Conservation (phyloP, 2,113 vertebrate species). For the Fulmarus glacialis region DNA sequence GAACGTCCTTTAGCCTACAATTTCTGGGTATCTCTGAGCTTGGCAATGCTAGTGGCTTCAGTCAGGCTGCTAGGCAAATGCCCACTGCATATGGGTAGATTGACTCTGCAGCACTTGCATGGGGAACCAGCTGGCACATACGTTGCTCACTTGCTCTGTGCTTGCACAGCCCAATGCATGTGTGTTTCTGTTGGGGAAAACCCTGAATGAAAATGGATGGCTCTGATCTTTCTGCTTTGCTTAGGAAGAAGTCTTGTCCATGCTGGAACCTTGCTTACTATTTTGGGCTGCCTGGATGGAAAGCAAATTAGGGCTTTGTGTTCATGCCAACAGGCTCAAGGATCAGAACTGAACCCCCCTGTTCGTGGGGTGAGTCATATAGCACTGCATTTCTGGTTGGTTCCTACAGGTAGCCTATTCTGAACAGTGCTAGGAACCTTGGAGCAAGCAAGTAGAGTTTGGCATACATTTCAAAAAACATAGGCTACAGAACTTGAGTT, state of each 20-base stretch:
- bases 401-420: neutral
- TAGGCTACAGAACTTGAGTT: neutral
- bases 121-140: accelerated
- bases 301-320: neutral
- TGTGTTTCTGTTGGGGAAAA: neutral
- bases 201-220: neutral
- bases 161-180: accelerated
- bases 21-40: neutral
- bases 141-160: neutral
- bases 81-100: too few relatives aligned
- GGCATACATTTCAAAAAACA: neutral
- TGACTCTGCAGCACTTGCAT: neutral
- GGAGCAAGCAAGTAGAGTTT: neutral
- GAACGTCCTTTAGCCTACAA: neutral
- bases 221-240: neutral
- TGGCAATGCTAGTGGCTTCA: neutral
- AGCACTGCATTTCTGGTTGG: neutral
- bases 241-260: neutral
- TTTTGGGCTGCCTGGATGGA: neutral
- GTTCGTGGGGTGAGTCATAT: accelerated
- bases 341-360: accelerated
- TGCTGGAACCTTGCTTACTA: neutral
- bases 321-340: neutral
- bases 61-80: neutral
- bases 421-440: neutral